Conservation (phyloP, 2,888 invertebrate genomes). For the Tenthredo amoena region DNA sequence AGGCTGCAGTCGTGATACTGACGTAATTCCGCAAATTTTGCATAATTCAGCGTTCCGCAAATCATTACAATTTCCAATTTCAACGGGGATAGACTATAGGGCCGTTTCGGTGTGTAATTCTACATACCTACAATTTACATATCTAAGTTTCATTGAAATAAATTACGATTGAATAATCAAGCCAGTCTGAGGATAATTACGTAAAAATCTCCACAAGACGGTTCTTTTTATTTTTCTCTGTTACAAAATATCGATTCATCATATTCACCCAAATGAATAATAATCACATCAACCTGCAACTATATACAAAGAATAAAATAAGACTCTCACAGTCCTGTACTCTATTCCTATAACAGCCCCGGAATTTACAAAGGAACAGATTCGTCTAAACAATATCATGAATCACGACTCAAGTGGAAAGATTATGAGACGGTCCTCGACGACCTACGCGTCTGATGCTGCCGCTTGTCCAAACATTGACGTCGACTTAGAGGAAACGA, state of each 20-base stretch:
- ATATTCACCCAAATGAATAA: not conserved
- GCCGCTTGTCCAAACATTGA: conserved; percentile 42
- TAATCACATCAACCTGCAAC: not conserved
- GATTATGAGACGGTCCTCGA: conserved; percentile 45
- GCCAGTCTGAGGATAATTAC: not conserved
- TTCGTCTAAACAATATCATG: conserved; percentile 25
- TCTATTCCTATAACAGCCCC: not conserved
- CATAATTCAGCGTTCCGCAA: conserved; percentile 31
- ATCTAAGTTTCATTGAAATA: conserved; percentile 27
- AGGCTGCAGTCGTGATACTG: conserved; percentile 10
- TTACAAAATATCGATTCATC: not conserved
- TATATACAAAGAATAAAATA: not conserved
- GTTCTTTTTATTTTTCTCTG: not conserved
- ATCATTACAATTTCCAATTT: conserved; percentile 45
- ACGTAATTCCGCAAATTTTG: conserved; percentile 28
- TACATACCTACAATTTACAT: conserved; percentile 19
- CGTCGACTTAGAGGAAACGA: not conserved
- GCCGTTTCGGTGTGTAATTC: not conserved
- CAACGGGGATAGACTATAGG: not conserved
- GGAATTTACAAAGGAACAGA: conserved; percentile 27
- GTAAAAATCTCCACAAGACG: not conserved
- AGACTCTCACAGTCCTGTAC: not conserved
- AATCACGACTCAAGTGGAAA: conserved; percentile 45
- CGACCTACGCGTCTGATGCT: conserved; percentile 20
- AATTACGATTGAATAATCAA: conserved; percentile 20